Percentiles rank a stretch among this genome's conserved stretches.
These are phyloP conservation scores for Drosophila biarmipes DNA, from an alignment of 1,140 invertebrate species.

Conservation along the genomic window DNA sequence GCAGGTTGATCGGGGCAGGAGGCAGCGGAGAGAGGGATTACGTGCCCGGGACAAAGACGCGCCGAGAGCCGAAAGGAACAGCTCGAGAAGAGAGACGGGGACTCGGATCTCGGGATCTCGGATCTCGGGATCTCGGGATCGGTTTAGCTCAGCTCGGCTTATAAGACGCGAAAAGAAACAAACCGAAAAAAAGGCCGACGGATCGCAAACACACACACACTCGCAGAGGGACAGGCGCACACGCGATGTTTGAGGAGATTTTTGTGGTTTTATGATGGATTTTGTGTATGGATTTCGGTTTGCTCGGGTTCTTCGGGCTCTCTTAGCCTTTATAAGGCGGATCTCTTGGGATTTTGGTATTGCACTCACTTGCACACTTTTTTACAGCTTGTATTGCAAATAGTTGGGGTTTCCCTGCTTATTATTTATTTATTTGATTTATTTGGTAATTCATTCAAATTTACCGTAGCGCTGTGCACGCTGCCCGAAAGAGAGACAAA, in stretches of 20 bases:
- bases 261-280: constrained; percentile 71
- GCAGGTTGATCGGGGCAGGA: constrained; percentile 71
- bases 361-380: constrained; percentile 53
- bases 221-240: constrained; percentile 32
- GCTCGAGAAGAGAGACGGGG: constrained; percentile 38
- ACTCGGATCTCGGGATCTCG: constrained; percentile 27
- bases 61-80: constrained; percentile 55
- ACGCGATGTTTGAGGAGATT: constrained; percentile 69
- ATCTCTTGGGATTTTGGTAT: constrained; percentile 5
- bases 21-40: constrained; percentile 54
- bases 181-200: constrained; percentile 62
- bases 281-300: constrained; percentile 33
- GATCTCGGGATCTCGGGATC: constrained; percentile 30
- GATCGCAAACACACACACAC: constrained; percentile 42
- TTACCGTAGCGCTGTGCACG: constrained; percentile 45
- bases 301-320: constrained; percentile 20
- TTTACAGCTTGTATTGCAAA: constrained; percentile 14
- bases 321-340: not conserved
- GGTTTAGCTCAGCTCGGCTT: constrained; percentile 70
- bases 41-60: constrained; percentile 71
- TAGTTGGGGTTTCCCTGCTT: constrained; percentile 21
- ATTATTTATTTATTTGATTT: constrained; percentile 26
- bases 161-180: constrained; percentile 68
- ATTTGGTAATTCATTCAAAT: constrained; percentile 41
- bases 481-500: constrained; percentile 69